A percentile compares a stretch with the other conserved stretches of the same genome.
phyloP scores from a whole-genome alignment of 2,113 vertebrate species.

The Furnarius figulus region DNA sequence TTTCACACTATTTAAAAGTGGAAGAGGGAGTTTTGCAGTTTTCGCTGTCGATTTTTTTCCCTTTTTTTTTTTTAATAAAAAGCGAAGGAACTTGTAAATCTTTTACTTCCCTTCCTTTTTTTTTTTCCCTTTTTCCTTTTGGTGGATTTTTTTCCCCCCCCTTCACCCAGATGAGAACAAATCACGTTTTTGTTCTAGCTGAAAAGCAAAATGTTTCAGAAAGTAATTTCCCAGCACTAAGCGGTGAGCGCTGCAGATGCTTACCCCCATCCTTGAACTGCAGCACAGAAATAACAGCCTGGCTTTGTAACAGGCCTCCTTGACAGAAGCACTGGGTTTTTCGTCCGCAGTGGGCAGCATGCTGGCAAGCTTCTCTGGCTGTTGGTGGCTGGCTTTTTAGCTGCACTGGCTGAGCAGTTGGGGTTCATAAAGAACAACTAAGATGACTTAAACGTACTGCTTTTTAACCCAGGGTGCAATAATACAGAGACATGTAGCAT shows the following conservation, averaged over 20 bases:
- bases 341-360: constrained; percentile 79
- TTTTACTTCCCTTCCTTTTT: background rate
- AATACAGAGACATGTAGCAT: constrained; percentile 68
- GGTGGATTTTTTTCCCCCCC: background rate
- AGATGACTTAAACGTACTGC: constrained; percentile 73
- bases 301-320: constrained; percentile 60
- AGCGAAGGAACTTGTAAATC: background rate
- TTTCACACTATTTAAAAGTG: background rate
- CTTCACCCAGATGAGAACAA: background rate
- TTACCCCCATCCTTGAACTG: constrained; percentile 29
- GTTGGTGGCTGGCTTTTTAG: constrained; percentile 89
- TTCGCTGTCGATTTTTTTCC: background rate
- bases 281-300: constrained; percentile 61
- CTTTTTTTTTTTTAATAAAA: background rate
- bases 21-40: background rate
- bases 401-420: constrained; percentile 82
- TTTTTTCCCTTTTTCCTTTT: background rate
- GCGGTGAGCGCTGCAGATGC: background rate
- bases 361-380: constrained; percentile 88
- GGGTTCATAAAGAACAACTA: constrained; percentile 61
- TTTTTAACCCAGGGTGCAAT: constrained; percentile 79
- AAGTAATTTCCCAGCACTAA: background rate
- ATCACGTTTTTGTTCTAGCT: constrained; percentile 23
- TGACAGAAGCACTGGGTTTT: constrained; percentile 69
- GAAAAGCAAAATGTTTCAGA: background rate